Base-by-base conservation (phyloP, 2,113 vertebrate genomes). In the Xerus inauris region DNA sequence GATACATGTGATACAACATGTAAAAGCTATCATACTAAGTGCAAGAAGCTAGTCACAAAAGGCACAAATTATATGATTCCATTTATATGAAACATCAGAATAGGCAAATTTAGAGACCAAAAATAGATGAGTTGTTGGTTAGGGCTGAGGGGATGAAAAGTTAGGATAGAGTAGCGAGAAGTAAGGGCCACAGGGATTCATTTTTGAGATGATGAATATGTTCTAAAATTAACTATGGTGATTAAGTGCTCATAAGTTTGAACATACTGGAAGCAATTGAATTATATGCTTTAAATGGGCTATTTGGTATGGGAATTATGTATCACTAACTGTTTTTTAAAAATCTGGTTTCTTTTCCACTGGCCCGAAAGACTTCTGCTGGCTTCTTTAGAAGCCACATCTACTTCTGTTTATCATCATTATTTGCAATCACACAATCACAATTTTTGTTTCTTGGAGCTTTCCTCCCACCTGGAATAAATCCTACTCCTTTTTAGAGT, bases 341-440 rank as follows among this genome's bases (percentile, higher is more conserved):
- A 17, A 38, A 95, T 65, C 57, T 93, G 51, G 51, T 26, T 92
- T 80, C 69, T 69, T 54, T 14, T 69, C 76, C 64, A 73, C 57
- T 14, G 24, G 71, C 38, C 75, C 51, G 57, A 57, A 93, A 77
- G 17, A 73, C 32, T 64, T 54, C 65, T 13, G 40, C 26, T 35
- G 13, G 45, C 67, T 76, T 95, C 83, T 69, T 80, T 45, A 85
- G 76, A 88, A 81, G 38, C 0, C 1, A 7, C 72, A 42, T 12
- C 73, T 22, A 72, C 40, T 67, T 87, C 35, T 80, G 71, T 67
- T 80, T 71, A 57, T 80, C 81, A 67, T 38, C 12, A 13, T 19
- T 75, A 91, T 67, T 42, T 97, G 45, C n/a, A 77, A 80, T 57
- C 45, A n/a, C 22, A 83, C n/a, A 93, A 38, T 84, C 89, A 85